These are phyloP conservation scores for Saccostrea glomerata DNA, from an alignment of 1,140 invertebrate genomes.

Conservation along the genomic window DNA sequence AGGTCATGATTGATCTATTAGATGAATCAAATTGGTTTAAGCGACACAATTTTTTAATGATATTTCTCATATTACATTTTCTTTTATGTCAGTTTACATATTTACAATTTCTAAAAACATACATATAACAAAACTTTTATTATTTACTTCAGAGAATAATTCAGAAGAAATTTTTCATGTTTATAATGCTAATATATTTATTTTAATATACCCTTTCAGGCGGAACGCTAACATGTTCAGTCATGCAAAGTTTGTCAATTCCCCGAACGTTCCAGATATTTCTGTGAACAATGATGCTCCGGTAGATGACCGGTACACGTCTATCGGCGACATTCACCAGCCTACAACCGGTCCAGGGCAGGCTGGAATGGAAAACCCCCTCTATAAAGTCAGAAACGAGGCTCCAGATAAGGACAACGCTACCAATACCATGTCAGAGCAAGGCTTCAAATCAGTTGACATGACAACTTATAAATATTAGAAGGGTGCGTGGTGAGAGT, in stretches of 20 bases:
- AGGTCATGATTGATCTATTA: too few species aligned
- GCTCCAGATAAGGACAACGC: not conserved
- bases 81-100: too few species aligned
- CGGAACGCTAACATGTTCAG: not conserved
- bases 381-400: slow-evolving; percentile 5
- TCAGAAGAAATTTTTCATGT: not conserved
- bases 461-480: slow-evolving; percentile 19
- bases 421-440: not conserved
- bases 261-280: slow-evolving; percentile 29
- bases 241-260: slow-evolving; percentile 37
- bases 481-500: not conserved
- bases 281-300: not conserved
- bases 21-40: too few species aligned
- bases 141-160: not conserved
- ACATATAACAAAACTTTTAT: too few species aligned
- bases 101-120: too few species aligned
- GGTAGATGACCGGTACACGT: not conserved
- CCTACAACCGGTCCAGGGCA: not conserved
- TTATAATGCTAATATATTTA: not conserved
- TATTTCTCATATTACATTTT: too few species aligned
- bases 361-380: slow-evolving; percentile 20
- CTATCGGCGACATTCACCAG: not conserved
- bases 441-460: not conserved
- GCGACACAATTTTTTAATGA: too few species aligned
- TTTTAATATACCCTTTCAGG: not conserved